Conservation (phyloP, 2,113 vertebrate genomes). For the Tetrax tetrax region DNA sequence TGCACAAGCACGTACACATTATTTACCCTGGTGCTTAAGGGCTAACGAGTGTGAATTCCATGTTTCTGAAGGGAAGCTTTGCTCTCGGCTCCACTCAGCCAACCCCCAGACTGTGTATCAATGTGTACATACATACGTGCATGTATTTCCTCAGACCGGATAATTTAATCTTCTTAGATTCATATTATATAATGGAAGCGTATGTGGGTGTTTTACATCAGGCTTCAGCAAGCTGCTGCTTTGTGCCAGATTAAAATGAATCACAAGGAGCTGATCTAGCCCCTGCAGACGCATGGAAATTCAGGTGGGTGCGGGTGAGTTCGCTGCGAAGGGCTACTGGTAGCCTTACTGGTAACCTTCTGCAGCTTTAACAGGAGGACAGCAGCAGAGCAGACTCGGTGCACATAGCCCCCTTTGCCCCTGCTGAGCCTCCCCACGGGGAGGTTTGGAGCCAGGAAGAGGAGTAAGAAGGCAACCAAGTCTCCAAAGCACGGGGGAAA, state of each 20-base stretch:
- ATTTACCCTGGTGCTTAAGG: neutral
- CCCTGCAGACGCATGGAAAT: neutral
- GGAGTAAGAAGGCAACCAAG: neutral
- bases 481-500: neutral
- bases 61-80: neutral
- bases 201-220: slow-evolving; percentile 19
- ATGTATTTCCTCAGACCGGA: neutral
- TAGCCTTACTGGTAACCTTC: neutral
- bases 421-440: neutral
- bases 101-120: neutral
- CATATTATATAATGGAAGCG: slow-evolving; percentile 25
- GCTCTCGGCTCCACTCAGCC: neutral
- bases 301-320: neutral
- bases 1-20: rapidly evolving
- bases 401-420: neutral
- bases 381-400: rapidly evolving
- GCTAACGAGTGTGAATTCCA: neutral
- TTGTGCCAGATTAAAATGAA: slow-evolving; percentile 29
- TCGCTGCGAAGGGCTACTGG: neutral
- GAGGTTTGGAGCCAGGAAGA: neutral
- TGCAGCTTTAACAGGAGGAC: neutral
- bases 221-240: slow-evolving; percentile 3
- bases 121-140: neutral
- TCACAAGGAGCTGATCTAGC: neutral
- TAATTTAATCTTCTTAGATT: slow-evolving; percentile 52